phyloP scores from a whole-genome alignment of 2,888 invertebrate species.

The Chelonus formosanus region DNA sequence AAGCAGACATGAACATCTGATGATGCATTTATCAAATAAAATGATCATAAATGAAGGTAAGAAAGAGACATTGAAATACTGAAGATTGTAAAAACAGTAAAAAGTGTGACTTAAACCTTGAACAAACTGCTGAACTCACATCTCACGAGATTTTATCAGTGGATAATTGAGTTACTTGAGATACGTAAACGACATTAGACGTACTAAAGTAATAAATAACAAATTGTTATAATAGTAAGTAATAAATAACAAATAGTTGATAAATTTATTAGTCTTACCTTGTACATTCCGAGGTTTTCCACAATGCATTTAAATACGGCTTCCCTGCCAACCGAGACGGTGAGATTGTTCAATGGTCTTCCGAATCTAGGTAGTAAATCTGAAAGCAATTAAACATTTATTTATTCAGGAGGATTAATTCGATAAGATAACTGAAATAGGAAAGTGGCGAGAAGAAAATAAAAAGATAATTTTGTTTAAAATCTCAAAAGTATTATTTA shows the following conservation, averaged over 20 bases:
- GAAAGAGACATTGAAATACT: neutral
- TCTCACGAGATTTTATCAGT: no score
- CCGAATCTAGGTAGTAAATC: constrained; percentile 60
- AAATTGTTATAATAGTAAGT: no score
- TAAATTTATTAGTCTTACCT: constrained; percentile 50
- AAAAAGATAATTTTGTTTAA: no score
- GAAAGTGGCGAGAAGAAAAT: no score
- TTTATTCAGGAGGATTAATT: neutral
- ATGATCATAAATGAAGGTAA: constrained; percentile 5
- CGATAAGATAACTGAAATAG: neutral
- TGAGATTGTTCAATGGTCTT: constrained; percentile 62
- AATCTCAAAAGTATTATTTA: no score
- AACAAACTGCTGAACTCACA: neutral
- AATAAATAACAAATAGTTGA: neutral
- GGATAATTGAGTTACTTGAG: no score
- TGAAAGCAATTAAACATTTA: constrained; percentile 44
- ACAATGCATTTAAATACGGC: constrained; percentile 62
- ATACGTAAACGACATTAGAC: no score
- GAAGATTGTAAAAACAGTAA: neutral
- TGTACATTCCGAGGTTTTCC: constrained; percentile 61
- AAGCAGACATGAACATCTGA: no score
- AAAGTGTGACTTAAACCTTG: neutral
- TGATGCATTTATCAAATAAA: neutral
- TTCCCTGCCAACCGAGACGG: constrained; percentile 61
- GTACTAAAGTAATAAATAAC: no score